phyloP scores from a whole-genome alignment of 2,888 invertebrate species.

The Torymus texanus region DNA sequence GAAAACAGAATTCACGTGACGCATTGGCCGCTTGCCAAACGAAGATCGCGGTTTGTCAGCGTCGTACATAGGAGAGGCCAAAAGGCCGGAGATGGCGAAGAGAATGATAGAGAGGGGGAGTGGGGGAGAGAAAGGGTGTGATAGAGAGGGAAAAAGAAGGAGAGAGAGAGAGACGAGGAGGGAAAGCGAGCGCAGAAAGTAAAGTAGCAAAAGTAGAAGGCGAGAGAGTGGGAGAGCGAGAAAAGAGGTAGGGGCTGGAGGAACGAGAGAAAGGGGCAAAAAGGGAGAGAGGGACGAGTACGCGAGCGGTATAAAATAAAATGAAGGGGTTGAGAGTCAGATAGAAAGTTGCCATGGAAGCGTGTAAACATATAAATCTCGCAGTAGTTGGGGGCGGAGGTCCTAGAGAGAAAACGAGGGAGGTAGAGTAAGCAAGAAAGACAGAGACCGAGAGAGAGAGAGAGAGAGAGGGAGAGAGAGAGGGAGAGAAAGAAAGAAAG shows the following conservation, averaged over 20 bases:
- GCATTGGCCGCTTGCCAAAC: constrained; percentile 68
- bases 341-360: constrained; percentile 72
- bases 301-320: constrained; percentile 65
- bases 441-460: constrained; percentile 5
- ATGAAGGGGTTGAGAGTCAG: constrained; percentile 64
- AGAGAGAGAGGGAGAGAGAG: constrained; percentile 43
- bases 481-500: constrained; percentile 8
- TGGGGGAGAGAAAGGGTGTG: constrained; percentile 40
- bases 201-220: constrained; percentile 7
- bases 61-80: constrained; percentile 47
- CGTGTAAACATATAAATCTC: constrained; percentile 74
- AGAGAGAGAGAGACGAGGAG: constrained; percentile 9
- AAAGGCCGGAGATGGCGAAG: constrained; percentile 38
- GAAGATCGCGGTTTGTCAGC: constrained; percentile 63
- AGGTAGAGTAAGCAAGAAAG: constrained; percentile 12
- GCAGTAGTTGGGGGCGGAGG: constrained; percentile 47
- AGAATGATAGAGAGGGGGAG: background rate
- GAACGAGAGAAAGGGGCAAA: background rate
- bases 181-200: constrained; percentile 1
- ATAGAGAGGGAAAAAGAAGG: constrained; percentile 16
- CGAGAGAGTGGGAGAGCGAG: constrained; percentile 53
- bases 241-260: constrained; percentile 7
- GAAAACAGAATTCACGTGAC: constrained; percentile 69
- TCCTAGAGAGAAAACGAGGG: too few species aligned
- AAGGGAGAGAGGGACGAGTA: constrained; percentile 36